Percentiles rank a stretch among this genome's conserved stretches.
These are phyloP conservation scores for Eupithecia subfuscata DNA, from an alignment of 2,888 invertebrate genomes.

Conservation along the genomic window DNA sequence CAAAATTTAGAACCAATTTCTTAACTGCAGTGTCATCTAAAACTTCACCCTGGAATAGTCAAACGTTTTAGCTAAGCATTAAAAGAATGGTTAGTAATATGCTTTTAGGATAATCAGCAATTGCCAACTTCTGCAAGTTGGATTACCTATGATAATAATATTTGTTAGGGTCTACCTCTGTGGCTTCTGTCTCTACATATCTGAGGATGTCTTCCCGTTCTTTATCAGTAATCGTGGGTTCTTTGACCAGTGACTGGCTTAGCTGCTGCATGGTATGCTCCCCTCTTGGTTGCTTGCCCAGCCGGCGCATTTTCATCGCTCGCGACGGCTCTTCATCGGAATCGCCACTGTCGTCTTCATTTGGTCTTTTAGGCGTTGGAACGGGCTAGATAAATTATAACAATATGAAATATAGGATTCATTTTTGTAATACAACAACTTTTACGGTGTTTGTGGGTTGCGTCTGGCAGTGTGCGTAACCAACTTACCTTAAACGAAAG, in stretches of 20 bases:
- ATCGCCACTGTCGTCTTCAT: constrained; percentile 86
- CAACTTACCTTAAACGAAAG: constrained; percentile 76
- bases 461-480: neutral
- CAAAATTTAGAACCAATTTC: constrained; percentile 95
- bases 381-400: constrained; percentile 85
- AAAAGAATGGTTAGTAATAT: neutral
- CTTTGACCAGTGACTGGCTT: constrained; percentile 82
- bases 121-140: neutral
- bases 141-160: neutral
- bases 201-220: constrained; percentile 91
- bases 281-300: constrained; percentile 81
- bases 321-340: constrained; percentile 87
- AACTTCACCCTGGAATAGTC: constrained; percentile 87
- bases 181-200: constrained; percentile 92
- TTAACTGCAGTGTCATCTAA: constrained; percentile 95
- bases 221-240: constrained; percentile 87
- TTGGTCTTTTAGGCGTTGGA: constrained; percentile 91
- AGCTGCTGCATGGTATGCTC: constrained; percentile 64
- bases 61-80: neutral
- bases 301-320: constrained; percentile 85
- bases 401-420: neutral
- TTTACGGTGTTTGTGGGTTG: neutral
- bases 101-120: neutral
- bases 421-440: neutral
- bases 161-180: constrained; percentile 81